These are phyloP conservation scores for Troilus luridus DNA, from an alignment of 2,888 invertebrate genomes.

Conservation along the genomic window DNA sequence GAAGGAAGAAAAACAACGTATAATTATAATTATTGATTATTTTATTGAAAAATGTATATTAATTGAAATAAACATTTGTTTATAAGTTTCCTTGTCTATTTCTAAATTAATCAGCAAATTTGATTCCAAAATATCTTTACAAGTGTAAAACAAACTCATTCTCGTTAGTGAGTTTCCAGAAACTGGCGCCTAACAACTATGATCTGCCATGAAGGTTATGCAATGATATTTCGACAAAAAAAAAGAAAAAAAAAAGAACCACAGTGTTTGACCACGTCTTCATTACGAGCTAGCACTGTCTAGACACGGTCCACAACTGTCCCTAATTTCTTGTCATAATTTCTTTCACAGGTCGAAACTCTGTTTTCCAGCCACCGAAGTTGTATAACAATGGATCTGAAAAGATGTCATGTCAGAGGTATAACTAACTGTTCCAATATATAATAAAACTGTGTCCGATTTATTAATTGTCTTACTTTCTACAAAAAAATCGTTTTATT, in stretches of 20 bases:
- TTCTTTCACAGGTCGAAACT: slow-evolving; percentile 27
- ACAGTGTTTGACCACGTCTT: slow-evolving; percentile 36
- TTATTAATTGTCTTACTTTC: too few relatives aligned
- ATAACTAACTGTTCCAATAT: background rate
- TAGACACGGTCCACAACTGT: slow-evolving; percentile 10
- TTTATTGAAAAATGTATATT: too few relatives aligned
- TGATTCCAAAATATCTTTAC: background rate
- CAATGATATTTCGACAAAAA: background rate
- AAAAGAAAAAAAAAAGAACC: background rate
- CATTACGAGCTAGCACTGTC: background rate
- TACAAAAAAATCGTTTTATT: too few relatives aligned
- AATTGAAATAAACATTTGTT: too few relatives aligned
- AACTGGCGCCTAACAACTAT: background rate
- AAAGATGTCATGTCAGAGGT: background rate
- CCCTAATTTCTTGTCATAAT: slow-evolving; percentile 25
- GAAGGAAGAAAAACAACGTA: too few relatives aligned
- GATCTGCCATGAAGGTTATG: slow-evolving; percentile 1
- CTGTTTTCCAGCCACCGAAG: background rate
- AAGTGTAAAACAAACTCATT: background rate
- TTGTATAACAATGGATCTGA: slow-evolving; percentile 29
- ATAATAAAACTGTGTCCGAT: too few relatives aligned
- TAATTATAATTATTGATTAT: too few relatives aligned
- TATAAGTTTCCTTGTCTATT: too few relatives aligned
- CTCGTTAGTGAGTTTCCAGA: background rate
- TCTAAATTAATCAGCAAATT: too few relatives aligned